phyloP scores from a whole-genome alignment of 2,888 invertebrate genomes.

The Lagria hirta region DNA sequence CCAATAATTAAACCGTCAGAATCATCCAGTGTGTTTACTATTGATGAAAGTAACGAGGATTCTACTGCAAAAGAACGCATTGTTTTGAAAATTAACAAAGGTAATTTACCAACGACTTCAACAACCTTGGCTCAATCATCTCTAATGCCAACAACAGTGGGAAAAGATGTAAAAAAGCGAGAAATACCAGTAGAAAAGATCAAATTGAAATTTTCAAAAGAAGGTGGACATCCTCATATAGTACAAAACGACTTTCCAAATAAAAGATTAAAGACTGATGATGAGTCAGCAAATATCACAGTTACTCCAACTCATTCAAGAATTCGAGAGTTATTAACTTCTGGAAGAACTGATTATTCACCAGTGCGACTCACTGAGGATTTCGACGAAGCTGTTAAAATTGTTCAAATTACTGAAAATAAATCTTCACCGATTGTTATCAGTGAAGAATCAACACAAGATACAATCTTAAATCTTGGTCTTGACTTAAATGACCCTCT shows the following conservation, averaged over 20 bases:
- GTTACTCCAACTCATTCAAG: constrained; percentile 24
- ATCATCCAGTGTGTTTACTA: constrained; percentile 49
- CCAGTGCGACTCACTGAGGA: constrained; percentile 17
- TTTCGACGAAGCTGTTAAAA: constrained; percentile 35
- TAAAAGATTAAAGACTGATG: constrained; percentile 15
- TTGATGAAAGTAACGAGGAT: constrained; percentile 42
- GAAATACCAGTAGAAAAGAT: constrained; percentile 52
- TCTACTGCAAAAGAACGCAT: constrained; percentile 56
- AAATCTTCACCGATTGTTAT: constrained; percentile 38
- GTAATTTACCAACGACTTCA: constrained; percentile 42
- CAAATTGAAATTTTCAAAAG: constrained; percentile 58
- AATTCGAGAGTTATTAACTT: constrained; percentile 30
- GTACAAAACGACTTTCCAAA: constrained; percentile 37
- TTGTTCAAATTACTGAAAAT: constrained; percentile 30
- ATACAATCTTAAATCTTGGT: constrained; percentile 36
- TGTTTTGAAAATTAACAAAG: constrained; percentile 67
- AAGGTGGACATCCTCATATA: constrained; percentile 51
- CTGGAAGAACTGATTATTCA: not conserved
- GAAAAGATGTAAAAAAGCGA: constrained; percentile 41
- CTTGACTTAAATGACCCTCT: constrained; percentile 32
- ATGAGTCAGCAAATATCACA: constrained; percentile 7
- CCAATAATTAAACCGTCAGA: constrained; percentile 58
- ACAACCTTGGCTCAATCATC: too few relatives aligned
- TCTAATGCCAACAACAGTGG: too few relatives aligned
- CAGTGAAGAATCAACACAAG: constrained; percentile 41